Evolutionary conservation across 2,888 invertebrate species (phyloP).

Genomic region (Tipula confusa): DNA sequence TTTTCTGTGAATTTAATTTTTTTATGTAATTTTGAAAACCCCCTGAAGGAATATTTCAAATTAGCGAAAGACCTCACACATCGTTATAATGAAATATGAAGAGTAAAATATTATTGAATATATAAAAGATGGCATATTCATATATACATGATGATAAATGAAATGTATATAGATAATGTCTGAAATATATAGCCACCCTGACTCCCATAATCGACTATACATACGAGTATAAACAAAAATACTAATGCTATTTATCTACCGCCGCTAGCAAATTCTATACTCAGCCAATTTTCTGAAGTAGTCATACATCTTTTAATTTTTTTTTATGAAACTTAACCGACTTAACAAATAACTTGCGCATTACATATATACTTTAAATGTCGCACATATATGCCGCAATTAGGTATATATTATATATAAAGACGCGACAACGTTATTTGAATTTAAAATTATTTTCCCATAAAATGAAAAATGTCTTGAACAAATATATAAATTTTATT

Average conservation of each 20-base stretch:
- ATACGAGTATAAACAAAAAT: not conserved
- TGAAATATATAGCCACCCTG: not conserved
- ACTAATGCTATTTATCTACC: not conserved
- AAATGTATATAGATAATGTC: not conserved
- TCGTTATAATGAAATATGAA: not conserved
- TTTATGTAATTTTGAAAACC: not conserved
- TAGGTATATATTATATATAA: too few relatives aligned
- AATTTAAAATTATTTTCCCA: slow-evolving; percentile 28
- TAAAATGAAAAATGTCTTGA: slow-evolving; percentile 4
- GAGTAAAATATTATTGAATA: not conserved
- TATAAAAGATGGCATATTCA: not conserved
- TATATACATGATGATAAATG: too few relatives aligned
- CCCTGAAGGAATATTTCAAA: slow-evolving; percentile 28
- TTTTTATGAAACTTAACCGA: not conserved
- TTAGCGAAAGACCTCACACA: slow-evolving; percentile 29
- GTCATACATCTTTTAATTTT: not conserved
- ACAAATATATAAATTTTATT: slow-evolving; percentile 13
- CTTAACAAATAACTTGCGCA: not conserved
- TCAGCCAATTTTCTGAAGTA: not conserved
- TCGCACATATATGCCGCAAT: not conserved
- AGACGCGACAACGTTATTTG: slow-evolving; percentile 4
- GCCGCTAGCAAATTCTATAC: not conserved
- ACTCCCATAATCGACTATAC: not conserved
- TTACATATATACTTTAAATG: not conserved
- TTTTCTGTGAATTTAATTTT: not conserved